Evolutionary conservation across 2,888 invertebrate genomes (phyloP).

Genomic region (Diachrysia chrysitis): DNA sequence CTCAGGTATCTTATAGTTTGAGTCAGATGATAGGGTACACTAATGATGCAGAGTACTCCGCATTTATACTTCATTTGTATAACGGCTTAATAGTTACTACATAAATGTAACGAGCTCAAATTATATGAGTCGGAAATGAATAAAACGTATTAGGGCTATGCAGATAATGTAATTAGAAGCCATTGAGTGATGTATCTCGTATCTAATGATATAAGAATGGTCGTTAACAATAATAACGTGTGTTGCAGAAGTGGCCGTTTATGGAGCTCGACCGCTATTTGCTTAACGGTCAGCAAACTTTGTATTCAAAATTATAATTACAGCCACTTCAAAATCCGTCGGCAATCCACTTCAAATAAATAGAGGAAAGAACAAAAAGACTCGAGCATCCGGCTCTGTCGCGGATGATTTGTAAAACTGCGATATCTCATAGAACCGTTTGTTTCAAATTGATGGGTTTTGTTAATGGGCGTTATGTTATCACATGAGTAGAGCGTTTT

Average conservation of each 20-base stretch:
- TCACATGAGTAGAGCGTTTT: conserved; percentile 70
- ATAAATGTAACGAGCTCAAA: conserved; percentile 27
- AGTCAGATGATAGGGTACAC: background rate
- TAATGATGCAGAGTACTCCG: background rate
- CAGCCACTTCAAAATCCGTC: conserved; percentile 18
- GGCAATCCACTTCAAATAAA: conserved; percentile 29
- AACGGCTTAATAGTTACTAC: conserved; percentile 16
- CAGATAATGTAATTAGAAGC: conserved; percentile 43
- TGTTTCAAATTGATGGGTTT: conserved; percentile 69
- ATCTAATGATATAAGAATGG: conserved; percentile 48
- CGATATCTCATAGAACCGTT: conserved; percentile 65
- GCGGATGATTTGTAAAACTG: conserved; percentile 62
- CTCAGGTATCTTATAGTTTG: background rate
- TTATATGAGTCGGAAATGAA: conserved; percentile 45
- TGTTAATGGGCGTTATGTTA: conserved; percentile 62
- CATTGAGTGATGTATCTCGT: conserved; percentile 41
- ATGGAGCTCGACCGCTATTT: conserved; percentile 59
- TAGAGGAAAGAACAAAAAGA: conserved; percentile 39
- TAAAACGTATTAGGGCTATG: conserved; percentile 9
- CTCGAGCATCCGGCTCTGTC: conserved; percentile 33
- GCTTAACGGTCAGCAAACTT: conserved; percentile 62
- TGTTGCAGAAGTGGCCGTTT: conserved; percentile 38
- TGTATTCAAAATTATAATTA: conserved; percentile 53
- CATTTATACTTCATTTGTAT: conserved; percentile 10
- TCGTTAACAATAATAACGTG: conserved; percentile 35